Conservation (phyloP, 2,888 invertebrate genomes). For the Drosophila mayaguana region DNA sequence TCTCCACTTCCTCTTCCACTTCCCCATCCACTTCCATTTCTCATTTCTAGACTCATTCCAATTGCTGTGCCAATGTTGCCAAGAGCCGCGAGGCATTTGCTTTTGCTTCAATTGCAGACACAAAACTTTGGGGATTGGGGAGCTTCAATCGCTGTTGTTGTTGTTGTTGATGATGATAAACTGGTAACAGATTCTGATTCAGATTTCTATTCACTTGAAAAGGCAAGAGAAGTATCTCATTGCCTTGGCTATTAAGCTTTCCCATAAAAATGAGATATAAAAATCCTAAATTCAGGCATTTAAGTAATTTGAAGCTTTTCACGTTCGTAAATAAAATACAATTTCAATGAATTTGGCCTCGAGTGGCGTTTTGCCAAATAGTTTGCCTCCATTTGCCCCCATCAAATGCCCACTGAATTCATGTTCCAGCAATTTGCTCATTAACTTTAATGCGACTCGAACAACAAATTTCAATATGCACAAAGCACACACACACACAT, state of each 20-base stretch:
- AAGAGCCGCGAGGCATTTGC: slow-evolving; percentile 61
- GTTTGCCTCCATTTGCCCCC: slow-evolving; percentile 35
- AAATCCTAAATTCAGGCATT: slow-evolving; percentile 3
- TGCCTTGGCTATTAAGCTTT: slow-evolving; percentile 63
- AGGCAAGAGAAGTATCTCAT: slow-evolving; percentile 36
- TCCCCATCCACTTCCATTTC: slow-evolving; percentile 20
- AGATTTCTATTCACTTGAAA: background rate
- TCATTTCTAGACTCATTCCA: slow-evolving; percentile 52
- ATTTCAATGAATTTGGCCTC: slow-evolving; percentile 40
- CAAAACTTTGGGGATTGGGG: slow-evolving; percentile 4
- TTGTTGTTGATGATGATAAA: slow-evolving; percentile 48
- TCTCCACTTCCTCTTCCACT: background rate
- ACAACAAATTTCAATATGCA: slow-evolving; percentile 24
- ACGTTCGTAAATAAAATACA: slow-evolving; percentile 29
- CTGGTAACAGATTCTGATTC: slow-evolving; percentile 49
- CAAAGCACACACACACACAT: slow-evolving; percentile 7
- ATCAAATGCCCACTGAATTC: slow-evolving; percentile 47
- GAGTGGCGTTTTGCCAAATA: slow-evolving; percentile 46
- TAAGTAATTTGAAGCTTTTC: slow-evolving; percentile 50
- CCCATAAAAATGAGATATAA: slow-evolving; percentile 22
- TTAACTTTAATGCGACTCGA: slow-evolving; percentile 51
- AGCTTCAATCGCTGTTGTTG: background rate
- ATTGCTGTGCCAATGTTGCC: slow-evolving; percentile 48
- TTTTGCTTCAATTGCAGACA: slow-evolving; percentile 63
- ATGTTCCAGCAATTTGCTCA: slow-evolving; percentile 39